A percentile compares a stretch with the other conserved stretches of the same genome.
phyloP scores from a whole-genome alignment of 37 sponge, comb jelly and placozoan species.

The Haliclona indistincta region DNA sequence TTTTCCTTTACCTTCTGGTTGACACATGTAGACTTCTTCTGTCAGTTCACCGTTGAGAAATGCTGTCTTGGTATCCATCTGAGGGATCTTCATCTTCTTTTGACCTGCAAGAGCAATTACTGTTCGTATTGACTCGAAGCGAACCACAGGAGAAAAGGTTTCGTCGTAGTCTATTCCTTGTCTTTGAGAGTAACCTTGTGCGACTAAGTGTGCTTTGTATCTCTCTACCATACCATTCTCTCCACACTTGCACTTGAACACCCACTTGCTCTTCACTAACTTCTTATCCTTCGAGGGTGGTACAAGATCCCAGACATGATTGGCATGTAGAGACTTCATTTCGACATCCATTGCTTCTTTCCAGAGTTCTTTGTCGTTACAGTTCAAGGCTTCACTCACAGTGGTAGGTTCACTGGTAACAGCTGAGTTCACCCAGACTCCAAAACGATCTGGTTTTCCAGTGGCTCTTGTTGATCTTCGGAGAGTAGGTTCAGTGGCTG shows the following conservation, averaged over 20 bases:
- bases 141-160: slow-evolving; percentile 36
- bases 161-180: slow-evolving; percentile 36
- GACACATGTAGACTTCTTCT: slow-evolving; percentile 28
- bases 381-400: slow-evolving; percentile 10
- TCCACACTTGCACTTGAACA: slow-evolving; percentile 8
- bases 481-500: background rate
- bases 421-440: slow-evolving; percentile 1
- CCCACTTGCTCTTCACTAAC: slow-evolving; percentile 8
- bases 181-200: slow-evolving; percentile 40
- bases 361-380: slow-evolving; percentile 11
- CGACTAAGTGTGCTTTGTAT: slow-evolving; percentile 27
- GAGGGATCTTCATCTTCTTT: slow-evolving; percentile 9
- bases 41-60: slow-evolving; percentile 24
- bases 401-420: slow-evolving; percentile 6
- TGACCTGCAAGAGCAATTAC: slow-evolving; percentile 31
- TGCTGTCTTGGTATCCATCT: slow-evolving; percentile 30
- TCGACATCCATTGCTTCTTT: slow-evolving; percentile 17
- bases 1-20: slow-evolving; percentile 25
- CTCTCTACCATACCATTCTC: slow-evolving; percentile 27
- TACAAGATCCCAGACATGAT: slow-evolving; percentile 16
- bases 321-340: background rate
- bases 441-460: slow-evolving; percentile 16
- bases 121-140: slow-evolving; percentile 32
- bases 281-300: background rate
- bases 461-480: slow-evolving; percentile 6